Evolutionary conservation across 2,888 invertebrate genomes (phyloP).

Genomic region (Uloborus plumipes): DNA sequence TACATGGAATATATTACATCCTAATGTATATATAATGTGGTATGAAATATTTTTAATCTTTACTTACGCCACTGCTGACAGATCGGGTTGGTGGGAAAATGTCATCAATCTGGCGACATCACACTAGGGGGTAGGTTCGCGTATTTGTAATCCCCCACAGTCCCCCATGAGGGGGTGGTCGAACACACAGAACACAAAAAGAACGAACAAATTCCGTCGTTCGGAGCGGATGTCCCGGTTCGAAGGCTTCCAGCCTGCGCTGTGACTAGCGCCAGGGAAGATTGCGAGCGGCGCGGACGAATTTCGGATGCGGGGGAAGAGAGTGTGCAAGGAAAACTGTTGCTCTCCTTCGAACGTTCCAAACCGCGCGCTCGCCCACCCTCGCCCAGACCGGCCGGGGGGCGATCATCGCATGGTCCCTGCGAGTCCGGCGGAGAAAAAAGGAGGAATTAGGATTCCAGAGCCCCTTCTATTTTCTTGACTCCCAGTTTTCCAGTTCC

Average conservation of each 20-base stretch:
- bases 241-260: slow-evolving; percentile 25
- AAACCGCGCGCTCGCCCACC: slow-evolving; percentile 8
- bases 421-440: too few species aligned
- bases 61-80: too few species aligned
- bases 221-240: slow-evolving; percentile 14
- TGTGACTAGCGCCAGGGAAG: slow-evolving; percentile 18
- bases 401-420: too few species aligned
- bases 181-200: background rate
- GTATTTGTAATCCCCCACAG: too few species aligned
- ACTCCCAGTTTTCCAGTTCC: slow-evolving; percentile 14
- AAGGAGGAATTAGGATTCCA: too few species aligned
- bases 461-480: slow-evolving; percentile 15
- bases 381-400: background rate
- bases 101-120: too few species aligned
- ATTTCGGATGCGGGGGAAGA: slow-evolving; percentile 19
- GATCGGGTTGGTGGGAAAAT: too few species aligned
- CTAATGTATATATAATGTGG: too few species aligned
- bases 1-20: too few species aligned
- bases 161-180: background rate
- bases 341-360: slow-evolving; percentile 46
- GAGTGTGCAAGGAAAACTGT: slow-evolving; percentile 43
- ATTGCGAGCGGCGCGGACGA: slow-evolving; percentile 15
- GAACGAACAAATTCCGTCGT: slow-evolving; percentile 12
- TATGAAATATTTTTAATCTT: too few species aligned
- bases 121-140: too few species aligned